phyloP scores from a whole-genome alignment of 2,113 vertebrate species.

The Pandion haliaetus region DNA sequence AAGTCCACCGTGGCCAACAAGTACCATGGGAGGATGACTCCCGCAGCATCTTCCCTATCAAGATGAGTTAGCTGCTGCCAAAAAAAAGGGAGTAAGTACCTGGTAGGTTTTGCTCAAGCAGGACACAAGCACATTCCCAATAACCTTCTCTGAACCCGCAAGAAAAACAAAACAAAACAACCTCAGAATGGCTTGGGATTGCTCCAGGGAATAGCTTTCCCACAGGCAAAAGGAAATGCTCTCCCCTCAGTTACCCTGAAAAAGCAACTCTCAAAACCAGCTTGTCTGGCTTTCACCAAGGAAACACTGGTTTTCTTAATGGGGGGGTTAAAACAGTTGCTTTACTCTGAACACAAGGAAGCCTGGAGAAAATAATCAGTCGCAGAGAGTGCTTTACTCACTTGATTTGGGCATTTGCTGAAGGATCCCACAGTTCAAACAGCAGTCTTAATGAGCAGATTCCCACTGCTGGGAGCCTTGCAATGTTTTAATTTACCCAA shows the following conservation, averaged over 20 bases:
- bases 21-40: not conserved
- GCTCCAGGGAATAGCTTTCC: conserved; percentile 15
- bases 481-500: not conserved
- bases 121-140: not conserved
- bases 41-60: not conserved
- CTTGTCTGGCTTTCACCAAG: not conserved
- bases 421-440: not conserved
- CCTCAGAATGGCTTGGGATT: not conserved
- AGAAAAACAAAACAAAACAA: too few relatives aligned
- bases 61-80: not conserved
- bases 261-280: not conserved
- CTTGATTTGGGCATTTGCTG: not conserved
- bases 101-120: not conserved
- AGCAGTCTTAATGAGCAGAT: not conserved
- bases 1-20: rapidly evolving
- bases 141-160: not conserved
- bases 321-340: not conserved
- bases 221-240: conserved; percentile 7
- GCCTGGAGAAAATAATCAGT: not conserved
- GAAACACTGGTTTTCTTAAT: not conserved
- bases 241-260: not conserved
- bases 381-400: not conserved
- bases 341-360: not conserved
- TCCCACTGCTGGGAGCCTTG: not conserved
- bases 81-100: not conserved